Evolutionary conservation across 2,888 invertebrate genomes (phyloP), one percentile per base, ranked within the genome.

Genomic region (Scotopteryx bipunctaria): DNA sequence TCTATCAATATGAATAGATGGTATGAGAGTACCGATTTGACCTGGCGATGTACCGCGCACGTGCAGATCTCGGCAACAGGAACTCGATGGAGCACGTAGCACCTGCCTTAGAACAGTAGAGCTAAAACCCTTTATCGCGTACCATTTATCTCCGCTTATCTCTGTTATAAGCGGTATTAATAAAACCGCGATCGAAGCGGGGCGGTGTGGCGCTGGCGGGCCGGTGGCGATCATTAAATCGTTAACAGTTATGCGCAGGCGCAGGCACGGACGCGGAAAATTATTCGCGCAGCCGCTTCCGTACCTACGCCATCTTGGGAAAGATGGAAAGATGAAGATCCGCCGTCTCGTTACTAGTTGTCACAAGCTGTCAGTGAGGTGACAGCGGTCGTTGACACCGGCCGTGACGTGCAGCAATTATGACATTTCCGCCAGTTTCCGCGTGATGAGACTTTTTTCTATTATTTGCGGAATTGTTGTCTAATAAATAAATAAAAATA

Each of bases 211-310:
- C 50, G 44, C 48, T 23, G 43, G 47, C 45, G 48, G 41, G 61
- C 69, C 63, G 58, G 61, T 63, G 70, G 77, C 69, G 71, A 68
- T 76, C 81, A 81, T 81, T 81, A 81, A 72, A 78, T 72, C 49
- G 72, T 79, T 77, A 77, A 85, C 86, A 82, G 86, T 86, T 84
- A 84, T 61, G 70, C 73, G 72, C 61, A 56, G 60, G 73, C 68
- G 73, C 83, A 50, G 59, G 53, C 64, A 87, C 78, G 85, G 87
- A 87, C 83, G 87, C 81, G 87, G 87, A 87, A 87, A 86, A 87
- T 87, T 84, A 86, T 85, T 83, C 84, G 76, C 76, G 57, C 55
- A 52, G 67, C 61, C 71, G 82, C 81, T 81, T 81, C 83, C 84
- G 83, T 69, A n/a, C n/a, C n/a, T n/a, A 67, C 44, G 52, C 50